These are phyloP conservation scores for Drosophila mayri DNA, from an alignment of 1,140 invertebrate species.

Conservation along the genomic window DNA sequence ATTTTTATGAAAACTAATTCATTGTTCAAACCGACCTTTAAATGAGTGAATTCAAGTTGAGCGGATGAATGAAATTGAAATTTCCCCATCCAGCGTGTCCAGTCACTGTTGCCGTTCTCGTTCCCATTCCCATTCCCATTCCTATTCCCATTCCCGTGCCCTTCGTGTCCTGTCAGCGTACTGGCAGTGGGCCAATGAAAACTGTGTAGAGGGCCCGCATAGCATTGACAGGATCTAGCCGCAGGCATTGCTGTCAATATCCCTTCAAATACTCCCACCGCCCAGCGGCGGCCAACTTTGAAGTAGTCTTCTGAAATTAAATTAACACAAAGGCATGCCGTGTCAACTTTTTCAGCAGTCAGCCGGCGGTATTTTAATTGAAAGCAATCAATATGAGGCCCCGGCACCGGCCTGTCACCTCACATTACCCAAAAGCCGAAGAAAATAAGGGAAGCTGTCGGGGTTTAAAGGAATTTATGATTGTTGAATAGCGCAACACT, in stretches of 20 bases:
- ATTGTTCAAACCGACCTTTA: constrained; percentile 29
- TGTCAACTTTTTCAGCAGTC: constrained; percentile 61
- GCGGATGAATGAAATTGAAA: constrained; percentile 42
- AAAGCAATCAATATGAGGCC: constrained; percentile 72
- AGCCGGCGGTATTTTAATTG: constrained; percentile 77
- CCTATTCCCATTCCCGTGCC: not conserved
- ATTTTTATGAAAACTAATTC: constrained; percentile 45
- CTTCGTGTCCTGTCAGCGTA: constrained; percentile 39
- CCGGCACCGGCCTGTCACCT: constrained; percentile 11
- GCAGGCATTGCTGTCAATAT: constrained; percentile 42
- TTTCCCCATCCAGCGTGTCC: constrained; percentile 2
- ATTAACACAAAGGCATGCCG: constrained; percentile 76
- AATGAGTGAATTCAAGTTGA: constrained; percentile 35
- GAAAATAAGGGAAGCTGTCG: constrained; percentile 6
- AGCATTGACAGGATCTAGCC: constrained; percentile 55
- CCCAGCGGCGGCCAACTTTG: constrained; percentile 61
- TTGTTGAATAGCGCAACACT: not conserved
- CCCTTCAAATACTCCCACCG: constrained; percentile 10
- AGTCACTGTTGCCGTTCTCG: not conserved
- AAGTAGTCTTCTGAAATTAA: constrained; percentile 72
- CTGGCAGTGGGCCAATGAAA: constrained; percentile 41
- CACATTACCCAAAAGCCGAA: not conserved
- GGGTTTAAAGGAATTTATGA: constrained; percentile 16
- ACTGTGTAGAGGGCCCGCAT: constrained; percentile 46
- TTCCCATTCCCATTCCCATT: not conserved